A percentile compares a stretch with the other conserved stretches of the same genome.
These are phyloP conservation scores for Metopolophium dirhodum DNA, from an alignment of 1,140 invertebrate genomes.

Conservation along the genomic window DNA sequence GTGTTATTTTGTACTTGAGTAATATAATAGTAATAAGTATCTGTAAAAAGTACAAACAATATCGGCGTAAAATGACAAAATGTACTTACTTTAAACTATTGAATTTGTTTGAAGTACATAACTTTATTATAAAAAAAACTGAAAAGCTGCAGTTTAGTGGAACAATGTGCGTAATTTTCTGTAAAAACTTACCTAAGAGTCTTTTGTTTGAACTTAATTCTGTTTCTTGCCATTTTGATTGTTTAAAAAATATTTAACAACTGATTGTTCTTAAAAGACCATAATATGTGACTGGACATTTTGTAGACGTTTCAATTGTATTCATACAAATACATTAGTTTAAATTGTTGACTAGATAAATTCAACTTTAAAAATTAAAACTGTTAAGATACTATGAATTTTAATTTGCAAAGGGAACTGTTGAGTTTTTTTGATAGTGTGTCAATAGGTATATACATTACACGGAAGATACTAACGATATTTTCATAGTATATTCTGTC, in stretches of 20 bases:
- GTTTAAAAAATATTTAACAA: not conserved
- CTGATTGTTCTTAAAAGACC: not conserved
- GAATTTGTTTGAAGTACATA: slow-evolving; percentile 8
- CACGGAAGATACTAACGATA: no score
- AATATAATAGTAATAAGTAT: not conserved
- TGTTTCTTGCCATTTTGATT: not conserved
- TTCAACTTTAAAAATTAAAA: not conserved
- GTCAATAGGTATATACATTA: not conserved
- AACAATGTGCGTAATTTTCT: not conserved
- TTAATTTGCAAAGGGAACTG: not conserved
- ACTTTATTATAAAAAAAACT: slow-evolving; percentile 11
- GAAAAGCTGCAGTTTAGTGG: not conserved
- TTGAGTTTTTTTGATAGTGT: not conserved
- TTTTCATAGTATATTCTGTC: no score
- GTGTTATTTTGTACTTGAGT: not conserved
- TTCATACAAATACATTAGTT: not conserved
- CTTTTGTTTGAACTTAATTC: not conserved
- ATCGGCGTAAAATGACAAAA: not conserved
- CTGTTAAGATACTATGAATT: not conserved
- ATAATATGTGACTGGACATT: not conserved
- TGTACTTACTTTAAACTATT: not conserved
- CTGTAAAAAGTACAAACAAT: not conserved
- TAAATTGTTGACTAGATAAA: not conserved
- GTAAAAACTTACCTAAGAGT: not conserved
- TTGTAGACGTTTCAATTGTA: not conserved